Evolutionary conservation across 2,113 vertebrate species (phyloP).

Genomic region (Pseudorectes ferrugineus): DNA sequence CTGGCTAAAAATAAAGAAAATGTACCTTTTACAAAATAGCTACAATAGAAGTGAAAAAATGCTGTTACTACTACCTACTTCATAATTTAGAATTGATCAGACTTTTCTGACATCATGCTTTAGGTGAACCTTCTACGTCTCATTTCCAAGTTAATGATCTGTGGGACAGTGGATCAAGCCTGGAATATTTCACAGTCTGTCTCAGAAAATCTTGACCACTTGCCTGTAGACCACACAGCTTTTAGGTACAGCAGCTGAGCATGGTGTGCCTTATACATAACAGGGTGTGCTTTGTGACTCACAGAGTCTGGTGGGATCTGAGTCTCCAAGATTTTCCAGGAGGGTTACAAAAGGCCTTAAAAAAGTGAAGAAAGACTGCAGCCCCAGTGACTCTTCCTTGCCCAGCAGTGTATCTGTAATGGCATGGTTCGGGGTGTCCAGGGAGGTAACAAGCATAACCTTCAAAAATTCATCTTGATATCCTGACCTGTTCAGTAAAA

Average conservation of each 20-base stretch:
- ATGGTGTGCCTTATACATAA: neutral
- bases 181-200: neutral
- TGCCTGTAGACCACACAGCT: neutral
- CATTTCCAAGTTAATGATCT: neutral
- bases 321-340: neutral
- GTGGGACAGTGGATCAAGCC: neutral
- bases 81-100: neutral
- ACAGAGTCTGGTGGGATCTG: neutral
- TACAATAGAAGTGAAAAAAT: neutral
- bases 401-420: neutral
- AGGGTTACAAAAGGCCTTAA: neutral
- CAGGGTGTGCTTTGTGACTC: neutral
- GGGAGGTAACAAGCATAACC: neutral
- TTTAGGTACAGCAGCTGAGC: neutral
- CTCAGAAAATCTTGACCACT: neutral
- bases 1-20: neutral
- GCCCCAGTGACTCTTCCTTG: neutral
- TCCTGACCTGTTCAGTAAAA: neutral
- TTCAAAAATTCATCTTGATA: neutral
- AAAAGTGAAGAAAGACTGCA: neutral
- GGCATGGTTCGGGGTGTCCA: accelerated
- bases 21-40: neutral
- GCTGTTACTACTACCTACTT: neutral
- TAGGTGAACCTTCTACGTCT: neutral
- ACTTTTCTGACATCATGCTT: neutral